A percentile compares a stretch with the other conserved stretches of the same genome.
Evolutionary conservation across 2,888 invertebrate genomes (phyloP).

Genomic region (Empis livida): DNA sequence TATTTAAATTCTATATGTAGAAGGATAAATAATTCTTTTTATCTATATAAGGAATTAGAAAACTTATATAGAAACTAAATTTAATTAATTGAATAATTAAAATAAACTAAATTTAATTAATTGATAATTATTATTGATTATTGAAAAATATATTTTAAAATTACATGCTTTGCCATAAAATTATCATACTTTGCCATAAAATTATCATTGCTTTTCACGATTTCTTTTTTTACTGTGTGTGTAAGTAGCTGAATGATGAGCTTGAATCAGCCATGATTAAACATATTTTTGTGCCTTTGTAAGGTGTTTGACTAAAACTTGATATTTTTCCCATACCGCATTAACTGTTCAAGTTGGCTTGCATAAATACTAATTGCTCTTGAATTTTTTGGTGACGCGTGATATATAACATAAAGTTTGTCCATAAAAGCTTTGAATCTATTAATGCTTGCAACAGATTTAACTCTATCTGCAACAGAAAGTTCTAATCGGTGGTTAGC

Average conservation of each 20-base stretch:
- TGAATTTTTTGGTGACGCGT: conserved; percentile 1
- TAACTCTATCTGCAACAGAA: not conserved
- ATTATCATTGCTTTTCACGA: not conserved
- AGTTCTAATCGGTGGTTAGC: not conserved
- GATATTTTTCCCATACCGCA: conserved; percentile 1
- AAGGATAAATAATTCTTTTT: too few species aligned
- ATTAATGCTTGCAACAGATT: not conserved
- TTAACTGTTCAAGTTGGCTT: not conserved
- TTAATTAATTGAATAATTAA: too few species aligned
- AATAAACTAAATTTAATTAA: too few species aligned
- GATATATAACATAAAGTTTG: conserved; percentile 1
- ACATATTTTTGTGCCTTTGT: not conserved
- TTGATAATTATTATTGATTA: not conserved
- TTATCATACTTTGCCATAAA: not conserved
- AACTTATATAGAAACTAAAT: too few species aligned
- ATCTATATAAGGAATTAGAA: too few species aligned
- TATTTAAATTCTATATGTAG: too few species aligned
- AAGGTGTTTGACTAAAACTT: conserved; percentile 1
- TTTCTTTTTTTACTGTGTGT: not conserved
- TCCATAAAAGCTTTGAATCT: not conserved
- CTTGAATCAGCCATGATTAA: not conserved
- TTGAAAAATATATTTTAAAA: not conserved
- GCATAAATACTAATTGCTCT: not conserved
- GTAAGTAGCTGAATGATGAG: not conserved
- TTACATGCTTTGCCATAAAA: not conserved